Conservation (phyloP, 2,113 vertebrate genomes). For the Proteles cristata region DNA sequence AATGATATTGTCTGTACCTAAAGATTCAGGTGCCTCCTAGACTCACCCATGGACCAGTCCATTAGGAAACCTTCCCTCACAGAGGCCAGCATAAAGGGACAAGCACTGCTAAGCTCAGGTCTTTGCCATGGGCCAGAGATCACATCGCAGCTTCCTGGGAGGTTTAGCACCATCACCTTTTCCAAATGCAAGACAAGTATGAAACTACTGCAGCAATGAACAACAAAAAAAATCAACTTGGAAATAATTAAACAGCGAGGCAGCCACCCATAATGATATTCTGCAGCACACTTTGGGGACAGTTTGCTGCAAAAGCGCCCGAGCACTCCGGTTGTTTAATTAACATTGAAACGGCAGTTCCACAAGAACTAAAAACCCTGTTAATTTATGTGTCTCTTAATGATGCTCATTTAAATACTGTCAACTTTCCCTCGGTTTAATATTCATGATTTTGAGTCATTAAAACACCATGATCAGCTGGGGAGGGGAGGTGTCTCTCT, state of each 20-base stretch:
- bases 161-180: conserved; percentile 86
- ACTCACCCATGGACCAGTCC: neutral
- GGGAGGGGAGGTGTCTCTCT: conserved; percentile 4
- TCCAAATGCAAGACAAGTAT: conserved; percentile 90
- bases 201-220: conserved; percentile 87
- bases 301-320: conserved; percentile 88
- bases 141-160: conserved; percentile 83
- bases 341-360: conserved; percentile 91
- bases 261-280: conserved; percentile 93
- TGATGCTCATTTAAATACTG: conserved; percentile 93
- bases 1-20: neutral
- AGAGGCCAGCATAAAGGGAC: neutral
- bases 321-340: conserved; percentile 92
- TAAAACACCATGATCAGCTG: conserved; percentile 85
- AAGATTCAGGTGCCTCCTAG: neutral
- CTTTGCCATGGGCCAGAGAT: neutral
- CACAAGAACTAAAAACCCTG: conserved; percentile 91
- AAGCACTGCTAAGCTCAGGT: neutral
- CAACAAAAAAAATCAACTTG: conserved; percentile 85
- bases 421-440: conserved; percentile 90
- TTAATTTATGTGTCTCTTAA: conserved; percentile 93
- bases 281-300: conserved; percentile 90
- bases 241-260: conserved; percentile 93
- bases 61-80: neutral
- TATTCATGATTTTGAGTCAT: conserved; percentile 91